These are phyloP conservation scores for Sapayoa aenigma DNA, from an alignment of 2,113 vertebrate genomes.

Conservation along the genomic window DNA sequence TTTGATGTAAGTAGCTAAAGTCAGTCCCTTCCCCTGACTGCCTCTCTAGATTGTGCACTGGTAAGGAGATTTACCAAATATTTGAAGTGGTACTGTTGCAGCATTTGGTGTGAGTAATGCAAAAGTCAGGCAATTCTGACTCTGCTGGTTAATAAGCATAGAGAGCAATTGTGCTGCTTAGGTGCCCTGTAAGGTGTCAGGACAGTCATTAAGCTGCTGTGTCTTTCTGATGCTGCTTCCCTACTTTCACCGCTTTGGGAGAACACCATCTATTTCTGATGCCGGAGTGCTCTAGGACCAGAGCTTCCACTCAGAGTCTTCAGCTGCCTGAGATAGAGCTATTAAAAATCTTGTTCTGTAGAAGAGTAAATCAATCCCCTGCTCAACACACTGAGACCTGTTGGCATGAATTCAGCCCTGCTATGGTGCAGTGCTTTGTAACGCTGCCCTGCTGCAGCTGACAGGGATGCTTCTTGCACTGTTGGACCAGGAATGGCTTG, in stretches of 20 bases:
- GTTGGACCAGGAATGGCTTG: background rate
- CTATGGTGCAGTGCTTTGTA: slow-evolving; percentile 10
- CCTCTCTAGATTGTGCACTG: background rate
- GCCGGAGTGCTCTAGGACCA: background rate
- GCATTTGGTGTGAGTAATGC: background rate
- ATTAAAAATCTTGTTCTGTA: background rate
- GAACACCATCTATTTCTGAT: background rate
- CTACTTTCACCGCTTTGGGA: background rate
- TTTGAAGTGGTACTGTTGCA: background rate
- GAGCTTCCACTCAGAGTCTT: background rate
- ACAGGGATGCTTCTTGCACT: background rate
- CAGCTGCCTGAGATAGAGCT: background rate
- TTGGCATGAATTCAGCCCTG: background rate
- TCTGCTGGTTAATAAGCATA: background rate
- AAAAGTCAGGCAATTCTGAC: background rate
- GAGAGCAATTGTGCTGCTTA: background rate
- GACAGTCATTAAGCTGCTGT: background rate
- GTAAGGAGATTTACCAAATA: background rate
- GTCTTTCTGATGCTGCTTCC: background rate
- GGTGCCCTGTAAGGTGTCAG: background rate
- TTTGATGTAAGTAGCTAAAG: background rate
- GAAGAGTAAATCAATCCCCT: background rate
- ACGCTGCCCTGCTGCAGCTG: background rate
- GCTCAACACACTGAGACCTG: background rate
- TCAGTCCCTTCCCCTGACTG: background rate